phyloP scores from a whole-genome alignment of 2,888 invertebrate genomes.

The Pegoplata infirma region DNA sequence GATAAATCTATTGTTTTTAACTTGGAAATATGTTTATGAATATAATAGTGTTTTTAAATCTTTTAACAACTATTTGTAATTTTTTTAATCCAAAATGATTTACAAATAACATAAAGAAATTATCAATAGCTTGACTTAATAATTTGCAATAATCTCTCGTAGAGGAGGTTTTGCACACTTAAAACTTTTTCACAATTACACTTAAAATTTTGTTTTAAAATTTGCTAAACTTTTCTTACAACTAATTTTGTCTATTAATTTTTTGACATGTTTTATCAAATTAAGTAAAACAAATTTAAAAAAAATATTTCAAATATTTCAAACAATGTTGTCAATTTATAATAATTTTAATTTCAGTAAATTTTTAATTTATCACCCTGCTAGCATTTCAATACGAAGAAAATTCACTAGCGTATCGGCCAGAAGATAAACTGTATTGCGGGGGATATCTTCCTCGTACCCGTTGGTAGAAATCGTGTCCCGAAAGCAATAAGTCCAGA shows the following conservation, averaged over 20 bases:
- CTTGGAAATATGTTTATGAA: neutral
- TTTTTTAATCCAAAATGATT: neutral
- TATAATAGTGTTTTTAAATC: neutral
- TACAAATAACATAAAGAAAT: constrained; percentile 36
- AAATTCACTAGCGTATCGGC: no score
- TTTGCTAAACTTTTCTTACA: constrained; percentile 9
- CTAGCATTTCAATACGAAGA: no score
- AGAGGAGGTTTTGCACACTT: constrained; percentile 38
- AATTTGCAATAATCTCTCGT: constrained; percentile 27
- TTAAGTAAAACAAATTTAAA: constrained; percentile 2
- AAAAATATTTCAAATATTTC: neutral
- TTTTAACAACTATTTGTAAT: neutral
- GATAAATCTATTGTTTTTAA: no score
- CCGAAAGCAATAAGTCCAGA: no score
- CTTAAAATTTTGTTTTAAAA: constrained; percentile 44
- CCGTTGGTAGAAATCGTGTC: no score
- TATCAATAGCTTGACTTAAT: neutral
- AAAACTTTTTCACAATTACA: constrained; percentile 41
- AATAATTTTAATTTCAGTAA: neutral
- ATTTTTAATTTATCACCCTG: no score
- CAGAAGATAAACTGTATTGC: no score
- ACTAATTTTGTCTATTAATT: constrained; percentile 2
- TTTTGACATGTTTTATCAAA: constrained; percentile 1
- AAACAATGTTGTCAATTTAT: no score
- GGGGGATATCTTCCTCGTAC: no score